These are phyloP conservation scores for Leucopternis melanops DNA, from an alignment of 2,113 vertebrate species.

Conservation along the genomic window DNA sequence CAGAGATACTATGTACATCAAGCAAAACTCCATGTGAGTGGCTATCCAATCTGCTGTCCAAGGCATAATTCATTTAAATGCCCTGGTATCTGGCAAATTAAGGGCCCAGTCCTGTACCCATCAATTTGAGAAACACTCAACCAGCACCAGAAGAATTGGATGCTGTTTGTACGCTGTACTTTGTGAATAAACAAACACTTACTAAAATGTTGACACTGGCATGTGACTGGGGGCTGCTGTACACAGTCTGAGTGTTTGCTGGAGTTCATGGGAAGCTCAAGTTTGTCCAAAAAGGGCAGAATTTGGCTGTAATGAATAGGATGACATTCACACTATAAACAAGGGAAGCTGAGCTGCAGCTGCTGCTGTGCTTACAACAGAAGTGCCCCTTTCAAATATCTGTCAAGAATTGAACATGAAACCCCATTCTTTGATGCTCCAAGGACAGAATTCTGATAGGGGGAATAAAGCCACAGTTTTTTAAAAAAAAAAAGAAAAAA, in stretches of 20 bases:
- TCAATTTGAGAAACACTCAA: not conserved
- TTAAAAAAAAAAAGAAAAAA: not conserved
- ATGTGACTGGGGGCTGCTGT: not conserved
- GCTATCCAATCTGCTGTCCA: not conserved
- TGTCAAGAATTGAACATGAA: not conserved
- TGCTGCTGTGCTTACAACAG: not conserved
- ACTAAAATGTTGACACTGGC: not conserved
- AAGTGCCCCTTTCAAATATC: not conserved
- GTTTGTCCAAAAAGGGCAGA: not conserved
- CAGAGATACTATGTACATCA: not conserved
- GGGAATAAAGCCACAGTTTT: not conserved
- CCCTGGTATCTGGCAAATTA: not conserved
- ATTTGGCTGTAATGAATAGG: not conserved
- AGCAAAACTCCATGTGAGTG: not conserved
- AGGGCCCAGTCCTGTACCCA: not conserved
- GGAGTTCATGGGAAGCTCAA: not conserved
- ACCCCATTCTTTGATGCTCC: not conserved
- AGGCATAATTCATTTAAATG: not conserved
- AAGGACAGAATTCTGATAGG: not conserved
- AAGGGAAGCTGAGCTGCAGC: not conserved
- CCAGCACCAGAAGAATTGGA: not conserved
- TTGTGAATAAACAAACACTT: not conserved
- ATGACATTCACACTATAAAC: not conserved
- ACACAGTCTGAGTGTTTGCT: not conserved
- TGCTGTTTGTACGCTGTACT: not conserved